Percentiles rank a stretch among this genome's conserved stretches.
phyloP scores from a whole-genome alignment of 2,888 invertebrate genomes.

The Schizaphis graminum region DNA sequence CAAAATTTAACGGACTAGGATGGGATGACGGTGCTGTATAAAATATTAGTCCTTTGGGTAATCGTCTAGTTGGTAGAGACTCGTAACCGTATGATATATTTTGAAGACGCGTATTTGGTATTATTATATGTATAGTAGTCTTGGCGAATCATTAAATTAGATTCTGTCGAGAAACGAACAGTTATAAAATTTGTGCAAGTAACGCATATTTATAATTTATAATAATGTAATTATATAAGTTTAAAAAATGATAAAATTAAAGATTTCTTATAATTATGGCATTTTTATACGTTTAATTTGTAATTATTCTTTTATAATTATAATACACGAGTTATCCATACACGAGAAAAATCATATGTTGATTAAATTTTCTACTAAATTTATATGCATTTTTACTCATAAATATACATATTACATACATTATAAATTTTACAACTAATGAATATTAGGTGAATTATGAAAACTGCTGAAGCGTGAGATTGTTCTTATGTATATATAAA shows the following conservation, averaged over 20 bases:
- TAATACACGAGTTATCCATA: neutral
- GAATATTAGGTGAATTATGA: neutral
- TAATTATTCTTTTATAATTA: neutral
- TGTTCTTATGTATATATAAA: neutral
- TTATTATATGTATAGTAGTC: neutral
- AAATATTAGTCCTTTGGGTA: constrained; percentile 29
- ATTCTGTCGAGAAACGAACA: neutral
- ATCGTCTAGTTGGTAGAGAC: neutral
- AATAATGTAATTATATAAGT: neutral
- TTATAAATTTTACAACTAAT: neutral
- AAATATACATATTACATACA: no score
- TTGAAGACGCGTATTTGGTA: neutral
- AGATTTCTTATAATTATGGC: neutral
- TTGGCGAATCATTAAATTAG: neutral
- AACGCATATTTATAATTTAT: neutral
- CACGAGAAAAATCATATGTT: neutral
- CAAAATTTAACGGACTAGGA: neutral
- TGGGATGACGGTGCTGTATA: neutral
- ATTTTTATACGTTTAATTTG: neutral
- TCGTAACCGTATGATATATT: neutral
- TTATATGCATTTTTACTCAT: neutral
- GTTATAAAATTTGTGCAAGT: neutral
- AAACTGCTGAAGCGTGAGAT: neutral
- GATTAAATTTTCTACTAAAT: neutral
- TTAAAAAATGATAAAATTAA: neutral